Conservation (phyloP, 2,797 vertebrate genomes). For the Chelon auratus region DNA sequence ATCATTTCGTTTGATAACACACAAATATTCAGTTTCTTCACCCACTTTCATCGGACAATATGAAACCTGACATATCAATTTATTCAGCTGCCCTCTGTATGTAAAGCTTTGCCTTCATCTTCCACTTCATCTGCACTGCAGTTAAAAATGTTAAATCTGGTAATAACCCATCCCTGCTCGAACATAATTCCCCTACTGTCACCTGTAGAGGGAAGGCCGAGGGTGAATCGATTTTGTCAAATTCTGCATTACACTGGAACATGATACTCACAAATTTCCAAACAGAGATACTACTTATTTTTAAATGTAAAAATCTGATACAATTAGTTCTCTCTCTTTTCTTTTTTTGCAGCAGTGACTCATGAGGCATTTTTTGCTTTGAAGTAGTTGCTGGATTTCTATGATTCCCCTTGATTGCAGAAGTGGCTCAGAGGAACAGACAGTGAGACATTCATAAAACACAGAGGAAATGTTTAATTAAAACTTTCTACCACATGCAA, state of each 20-base stretch:
- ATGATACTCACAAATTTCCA: neutral
- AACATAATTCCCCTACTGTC: neutral
- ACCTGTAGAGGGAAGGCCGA: slow-evolving; percentile 2
- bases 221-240: slow-evolving; percentile 1
- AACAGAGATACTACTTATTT: neutral
- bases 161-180: slow-evolving; percentile 12
- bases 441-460: slow-evolving; percentile 33
- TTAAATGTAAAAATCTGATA: slow-evolving; percentile 2
- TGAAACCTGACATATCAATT: neutral
- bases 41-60: neutral
- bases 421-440: slow-evolving; percentile 35
- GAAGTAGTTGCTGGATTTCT: slow-evolving; percentile 43
- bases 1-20: slow-evolving; percentile 1
- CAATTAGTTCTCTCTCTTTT: slow-evolving; percentile 12
- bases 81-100: neutral
- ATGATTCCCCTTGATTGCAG: slow-evolving; percentile 51
- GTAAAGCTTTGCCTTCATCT: slow-evolving; percentile 12
- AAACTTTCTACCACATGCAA: slow-evolving; percentile 15
- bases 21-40: neutral
- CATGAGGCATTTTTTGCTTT: slow-evolving; percentile 34
- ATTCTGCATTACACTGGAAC: slow-evolving; percentile 8
- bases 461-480: slow-evolving; percentile 42
- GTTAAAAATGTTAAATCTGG: slow-evolving; percentile 9
- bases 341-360: slow-evolving; percentile 20
- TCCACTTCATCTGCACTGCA: neutral